Evolutionary conservation across 2,888 invertebrate species (phyloP).

Genomic region (Ophion ellenae): DNA sequence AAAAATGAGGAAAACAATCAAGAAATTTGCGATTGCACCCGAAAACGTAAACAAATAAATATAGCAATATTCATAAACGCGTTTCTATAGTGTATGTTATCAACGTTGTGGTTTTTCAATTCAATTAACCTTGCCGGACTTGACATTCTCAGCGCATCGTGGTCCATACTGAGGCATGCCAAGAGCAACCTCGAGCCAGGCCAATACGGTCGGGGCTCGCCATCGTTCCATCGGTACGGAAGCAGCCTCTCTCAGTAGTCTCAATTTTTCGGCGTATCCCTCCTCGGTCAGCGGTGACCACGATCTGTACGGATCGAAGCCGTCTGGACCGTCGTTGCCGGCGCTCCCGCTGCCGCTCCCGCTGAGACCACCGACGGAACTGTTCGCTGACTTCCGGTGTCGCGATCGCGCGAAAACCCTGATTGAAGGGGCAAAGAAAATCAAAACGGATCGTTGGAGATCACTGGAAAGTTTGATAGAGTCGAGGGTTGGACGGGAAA

Average conservation of each 20-base stretch:
- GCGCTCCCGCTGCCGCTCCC: constrained; percentile 85
- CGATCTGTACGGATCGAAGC: constrained; percentile 85
- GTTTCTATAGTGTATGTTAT: neutral
- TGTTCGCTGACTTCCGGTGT: constrained; percentile 91
- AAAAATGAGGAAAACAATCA: no score
- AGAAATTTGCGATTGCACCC: no score
- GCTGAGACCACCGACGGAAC: constrained; percentile 77
- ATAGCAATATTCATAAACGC: neutral
- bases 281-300: constrained; percentile 89
- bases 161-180: constrained; percentile 97
- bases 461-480: neutral
- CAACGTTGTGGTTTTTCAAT: neutral
- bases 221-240: constrained; percentile 94
- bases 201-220: constrained; percentile 96
- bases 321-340: constrained; percentile 85
- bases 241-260: constrained; percentile 91
- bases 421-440: constrained; percentile 26
- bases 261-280: constrained; percentile 91
- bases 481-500: no score
- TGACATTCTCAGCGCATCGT: constrained; percentile 96
- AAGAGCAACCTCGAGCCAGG: constrained; percentile 96
- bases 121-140: constrained; percentile 93
- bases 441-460: neutral
- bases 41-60: no score
- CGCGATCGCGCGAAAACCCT: constrained; percentile 94